Evolutionary conservation across 1,140 invertebrate genomes (phyloP).

Genomic region (Drosophila bifasciata): DNA sequence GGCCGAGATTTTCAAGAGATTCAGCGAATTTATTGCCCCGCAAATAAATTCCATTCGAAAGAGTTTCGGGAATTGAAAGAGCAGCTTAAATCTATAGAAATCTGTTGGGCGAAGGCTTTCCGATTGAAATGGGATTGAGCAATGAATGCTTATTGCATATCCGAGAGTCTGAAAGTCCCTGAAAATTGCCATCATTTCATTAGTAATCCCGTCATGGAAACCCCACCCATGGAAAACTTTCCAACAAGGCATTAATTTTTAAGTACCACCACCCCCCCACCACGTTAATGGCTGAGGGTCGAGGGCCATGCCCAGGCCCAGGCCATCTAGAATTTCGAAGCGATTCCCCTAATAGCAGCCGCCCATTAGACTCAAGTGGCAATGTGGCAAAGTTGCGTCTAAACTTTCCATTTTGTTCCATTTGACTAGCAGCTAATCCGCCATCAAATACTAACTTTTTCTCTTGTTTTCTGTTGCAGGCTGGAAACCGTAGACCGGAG

Average conservation of each 20-base stretch:
- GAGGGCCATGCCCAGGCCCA: slow-evolving; percentile 37
- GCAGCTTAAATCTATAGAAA: slow-evolving; percentile 31
- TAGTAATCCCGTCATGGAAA: slow-evolving; percentile 1
- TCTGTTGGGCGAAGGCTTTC: background rate
- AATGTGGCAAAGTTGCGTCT: slow-evolving; percentile 42
- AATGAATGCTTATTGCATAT: slow-evolving; percentile 2
- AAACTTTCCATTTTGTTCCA: slow-evolving; percentile 52
- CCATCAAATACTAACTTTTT: slow-evolving; percentile 60
- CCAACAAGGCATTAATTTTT: slow-evolving; percentile 37
- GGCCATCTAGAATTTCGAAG: slow-evolving; percentile 41
- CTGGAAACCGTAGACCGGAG: slow-evolving; percentile 1
- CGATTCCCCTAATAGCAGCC: slow-evolving; percentile 34
- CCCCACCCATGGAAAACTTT: slow-evolving; percentile 16
- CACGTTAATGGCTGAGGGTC: slow-evolving; percentile 19
- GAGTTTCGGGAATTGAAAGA: slow-evolving; percentile 46
- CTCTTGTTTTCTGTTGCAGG: slow-evolving; percentile 35
- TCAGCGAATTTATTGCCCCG: slow-evolving; percentile 57
- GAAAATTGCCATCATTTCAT: too few species aligned
- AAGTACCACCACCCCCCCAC: slow-evolving; percentile 12
- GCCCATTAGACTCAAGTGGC: slow-evolving; percentile 46
- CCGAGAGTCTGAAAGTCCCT: background rate
- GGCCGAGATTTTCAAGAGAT: slow-evolving; percentile 48
- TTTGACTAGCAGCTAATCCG: slow-evolving; percentile 39
- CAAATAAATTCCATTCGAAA: slow-evolving; percentile 61
- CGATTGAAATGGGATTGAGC: slow-evolving; percentile 1